Evolutionary conservation across 2,797 vertebrate genomes (phyloP).

Genomic region (Craterocephalus amniculus): DNA sequence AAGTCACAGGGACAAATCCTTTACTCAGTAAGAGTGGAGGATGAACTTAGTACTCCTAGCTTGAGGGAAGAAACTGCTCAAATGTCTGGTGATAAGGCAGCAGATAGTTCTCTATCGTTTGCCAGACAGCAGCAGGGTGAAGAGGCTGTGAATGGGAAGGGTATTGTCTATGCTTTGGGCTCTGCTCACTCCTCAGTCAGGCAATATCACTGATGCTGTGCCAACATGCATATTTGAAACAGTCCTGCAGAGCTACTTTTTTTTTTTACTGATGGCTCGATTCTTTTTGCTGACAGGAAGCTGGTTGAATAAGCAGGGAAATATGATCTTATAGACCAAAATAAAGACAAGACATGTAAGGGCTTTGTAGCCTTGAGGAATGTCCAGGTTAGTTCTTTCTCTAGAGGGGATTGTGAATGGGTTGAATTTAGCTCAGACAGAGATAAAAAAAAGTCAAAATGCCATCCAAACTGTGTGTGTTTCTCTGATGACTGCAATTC

Average conservation of each 20-base stretch:
- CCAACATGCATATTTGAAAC: not conserved
- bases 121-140: conserved; percentile 2
- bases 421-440: not conserved
- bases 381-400: not conserved
- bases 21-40: not conserved
- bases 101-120: not conserved
- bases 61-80: not conserved
- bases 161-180: not conserved
- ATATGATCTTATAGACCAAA: conserved; percentile 2
- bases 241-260: conserved; percentile 1
- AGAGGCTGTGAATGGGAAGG: conserved; percentile 1
- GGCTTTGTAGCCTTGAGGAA: conserved; percentile 4
- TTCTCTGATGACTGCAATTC: not conserved
- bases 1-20: not conserved
- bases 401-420: not conserved
- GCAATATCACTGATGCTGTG: conserved; percentile 1
- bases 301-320: not conserved
- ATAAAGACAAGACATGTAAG: not conserved
- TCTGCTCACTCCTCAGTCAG: not conserved
- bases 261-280: conserved; percentile 7
- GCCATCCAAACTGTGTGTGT: not conserved
- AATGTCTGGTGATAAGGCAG: not conserved
- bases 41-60: not conserved
- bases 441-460: not conserved
- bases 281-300: not conserved